Evolutionary conservation across 2,113 vertebrate genomes (phyloP).

Genomic region (Oceanodroma tethys): DNA sequence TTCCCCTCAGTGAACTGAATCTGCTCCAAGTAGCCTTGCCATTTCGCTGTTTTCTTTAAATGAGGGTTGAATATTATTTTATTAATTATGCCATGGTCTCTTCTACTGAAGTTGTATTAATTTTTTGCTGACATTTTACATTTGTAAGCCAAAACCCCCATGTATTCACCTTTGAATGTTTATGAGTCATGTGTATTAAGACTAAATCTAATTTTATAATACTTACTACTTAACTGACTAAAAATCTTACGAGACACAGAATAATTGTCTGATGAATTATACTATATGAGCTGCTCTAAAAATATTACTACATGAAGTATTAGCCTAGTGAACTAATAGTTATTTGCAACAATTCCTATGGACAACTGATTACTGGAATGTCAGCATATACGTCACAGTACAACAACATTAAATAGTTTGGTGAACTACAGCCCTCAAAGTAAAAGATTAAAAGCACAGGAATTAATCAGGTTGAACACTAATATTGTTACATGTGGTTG

Average conservation of each 20-base stretch:
- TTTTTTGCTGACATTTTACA: neutral
- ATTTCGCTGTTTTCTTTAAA: neutral
- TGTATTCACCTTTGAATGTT: neutral
- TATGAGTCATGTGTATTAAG: neutral
- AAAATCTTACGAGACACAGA: conserved; percentile 26
- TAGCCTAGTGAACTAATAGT: conserved; percentile 5
- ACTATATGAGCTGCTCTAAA: neutral
- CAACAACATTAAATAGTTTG: neutral
- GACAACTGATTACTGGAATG: conserved; percentile 2
- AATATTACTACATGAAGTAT: neutral
- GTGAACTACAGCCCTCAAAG: neutral
- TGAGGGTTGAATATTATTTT: neutral
- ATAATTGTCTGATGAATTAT: conserved; percentile 35
- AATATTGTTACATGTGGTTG: neutral
- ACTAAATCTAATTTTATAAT: conserved; percentile 6
- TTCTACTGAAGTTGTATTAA: neutral
- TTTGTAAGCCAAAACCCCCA: neutral
- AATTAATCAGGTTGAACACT: neutral
- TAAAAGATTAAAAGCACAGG: neutral
- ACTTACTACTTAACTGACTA: conserved; percentile 15
- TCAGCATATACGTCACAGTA: neutral
- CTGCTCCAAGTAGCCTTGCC: neutral
- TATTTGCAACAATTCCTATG: conserved; percentile 6
- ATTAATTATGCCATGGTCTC: neutral
- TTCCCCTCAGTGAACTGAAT: neutral